Conservation (phyloP, 2,888 invertebrate genomes). For the Tenthredo amoena region DNA sequence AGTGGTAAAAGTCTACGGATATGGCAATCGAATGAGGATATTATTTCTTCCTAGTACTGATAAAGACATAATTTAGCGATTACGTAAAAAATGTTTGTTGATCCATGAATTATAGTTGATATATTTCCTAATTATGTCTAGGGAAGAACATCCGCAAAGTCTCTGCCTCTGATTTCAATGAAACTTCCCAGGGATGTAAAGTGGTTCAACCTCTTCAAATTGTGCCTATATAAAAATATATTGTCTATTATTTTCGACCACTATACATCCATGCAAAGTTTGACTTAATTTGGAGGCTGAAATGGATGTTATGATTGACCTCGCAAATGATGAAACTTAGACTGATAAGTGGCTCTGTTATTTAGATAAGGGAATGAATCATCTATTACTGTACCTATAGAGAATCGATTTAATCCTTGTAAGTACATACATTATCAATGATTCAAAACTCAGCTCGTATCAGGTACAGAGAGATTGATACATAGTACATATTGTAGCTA, state of each 20-base stretch:
- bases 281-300: neutral
- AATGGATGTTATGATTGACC: neutral
- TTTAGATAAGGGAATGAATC: neutral
- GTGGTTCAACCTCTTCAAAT: neutral
- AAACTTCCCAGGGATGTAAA: neutral
- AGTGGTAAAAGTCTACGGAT: conserved; percentile 50
- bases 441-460: neutral
- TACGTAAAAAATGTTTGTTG: neutral
- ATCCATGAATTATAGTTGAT: neutral
- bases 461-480: neutral
- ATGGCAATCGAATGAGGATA: conserved; percentile 50
- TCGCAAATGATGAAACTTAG: neutral
- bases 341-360: neutral
- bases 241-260: neutral
- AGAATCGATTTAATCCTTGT: neutral
- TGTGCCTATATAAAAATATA: neutral
- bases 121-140: neutral
- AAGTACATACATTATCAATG: neutral
- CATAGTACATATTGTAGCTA: too few relatives aligned
- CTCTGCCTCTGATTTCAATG: neutral
- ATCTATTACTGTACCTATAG: neutral
- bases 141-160: neutral
- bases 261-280: neutral
- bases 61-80: neutral
- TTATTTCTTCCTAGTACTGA: conserved; percentile 6